Conservation (phyloP, 2,113 vertebrate genomes). For the Campylomormyrus tamandua region DNA sequence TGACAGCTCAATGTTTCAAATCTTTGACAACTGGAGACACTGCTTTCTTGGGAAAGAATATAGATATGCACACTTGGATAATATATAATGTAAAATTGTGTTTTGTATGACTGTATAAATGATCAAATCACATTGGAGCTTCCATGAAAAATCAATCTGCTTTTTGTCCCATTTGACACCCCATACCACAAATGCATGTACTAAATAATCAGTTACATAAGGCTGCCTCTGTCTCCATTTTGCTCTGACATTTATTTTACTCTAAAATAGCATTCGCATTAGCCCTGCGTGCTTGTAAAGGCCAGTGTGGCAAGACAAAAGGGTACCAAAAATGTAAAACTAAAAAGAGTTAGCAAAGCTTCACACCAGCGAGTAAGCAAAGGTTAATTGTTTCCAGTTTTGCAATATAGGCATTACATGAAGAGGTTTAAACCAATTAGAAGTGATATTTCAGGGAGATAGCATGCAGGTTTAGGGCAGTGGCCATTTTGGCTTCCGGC, state of each 20-base stretch:
- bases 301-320: background rate
- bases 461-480: background rate
- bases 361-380: background rate
- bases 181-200: background rate
- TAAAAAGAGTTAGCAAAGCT: background rate
- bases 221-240: background rate
- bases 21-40: background rate
- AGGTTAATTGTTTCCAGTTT: background rate
- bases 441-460: background rate
- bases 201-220: background rate
- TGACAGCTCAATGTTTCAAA: constrained; percentile 34
- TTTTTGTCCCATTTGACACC: background rate
- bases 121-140: background rate
- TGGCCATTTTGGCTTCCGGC: background rate
- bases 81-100: background rate
- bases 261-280: background rate
- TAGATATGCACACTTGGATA: background rate
- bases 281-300: background rate
- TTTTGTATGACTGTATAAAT: background rate
- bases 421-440: background rate
- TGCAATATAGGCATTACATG: background rate
- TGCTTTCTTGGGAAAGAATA: background rate
- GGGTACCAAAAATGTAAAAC: background rate
- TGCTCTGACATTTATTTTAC: background rate
- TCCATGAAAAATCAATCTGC: background rate